Conservation (phyloP, 2,113 vertebrate genomes). For the Rostratula benghalensis region DNA sequence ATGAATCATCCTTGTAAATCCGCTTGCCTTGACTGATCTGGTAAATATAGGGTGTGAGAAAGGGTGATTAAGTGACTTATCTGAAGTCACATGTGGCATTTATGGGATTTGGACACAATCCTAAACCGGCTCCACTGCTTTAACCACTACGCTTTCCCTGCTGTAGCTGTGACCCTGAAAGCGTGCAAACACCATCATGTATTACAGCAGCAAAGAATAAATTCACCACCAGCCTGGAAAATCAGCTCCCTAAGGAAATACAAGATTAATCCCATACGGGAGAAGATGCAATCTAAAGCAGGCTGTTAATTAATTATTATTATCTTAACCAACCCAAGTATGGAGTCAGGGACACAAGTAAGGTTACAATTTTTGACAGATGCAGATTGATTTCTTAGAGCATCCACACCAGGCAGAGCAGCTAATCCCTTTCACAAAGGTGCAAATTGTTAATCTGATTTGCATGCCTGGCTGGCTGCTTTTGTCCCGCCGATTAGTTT, state of each 20-base stretch:
- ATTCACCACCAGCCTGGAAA: conserved; percentile 34
- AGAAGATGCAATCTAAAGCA: conserved; percentile 64
- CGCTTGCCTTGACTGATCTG: conserved; percentile 55
- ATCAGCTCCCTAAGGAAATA: conserved; percentile 64
- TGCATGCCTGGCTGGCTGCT: conserved; percentile 57
- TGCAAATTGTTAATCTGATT: conserved; percentile 72
- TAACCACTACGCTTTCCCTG: not conserved
- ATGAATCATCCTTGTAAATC: conserved; percentile 67
- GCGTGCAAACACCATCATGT: conserved; percentile 33
- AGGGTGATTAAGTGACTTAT: conserved; percentile 66
- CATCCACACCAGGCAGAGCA: conserved; percentile 44
- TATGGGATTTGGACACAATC: conserved; percentile 66
- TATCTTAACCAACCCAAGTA: conserved; percentile 53
- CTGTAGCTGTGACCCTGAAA: conserved; percentile 50
- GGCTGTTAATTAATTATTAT: conserved; percentile 67
- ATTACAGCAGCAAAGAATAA: conserved; percentile 42
- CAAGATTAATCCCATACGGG: conserved; percentile 42
- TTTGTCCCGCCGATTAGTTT: conserved; percentile 45
- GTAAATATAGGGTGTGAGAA: conserved; percentile 66
- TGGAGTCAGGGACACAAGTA: conserved; percentile 38
- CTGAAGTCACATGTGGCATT: conserved; percentile 67
- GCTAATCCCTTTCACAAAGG: conserved; percentile 65
- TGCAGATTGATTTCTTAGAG: conserved; percentile 60
- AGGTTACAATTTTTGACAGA: conserved; percentile 55
- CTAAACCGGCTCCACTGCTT: conserved; percentile 46